Conservation (phyloP, 2,888 invertebrate species). For the Ommatoiulus sabulosus region DNA sequence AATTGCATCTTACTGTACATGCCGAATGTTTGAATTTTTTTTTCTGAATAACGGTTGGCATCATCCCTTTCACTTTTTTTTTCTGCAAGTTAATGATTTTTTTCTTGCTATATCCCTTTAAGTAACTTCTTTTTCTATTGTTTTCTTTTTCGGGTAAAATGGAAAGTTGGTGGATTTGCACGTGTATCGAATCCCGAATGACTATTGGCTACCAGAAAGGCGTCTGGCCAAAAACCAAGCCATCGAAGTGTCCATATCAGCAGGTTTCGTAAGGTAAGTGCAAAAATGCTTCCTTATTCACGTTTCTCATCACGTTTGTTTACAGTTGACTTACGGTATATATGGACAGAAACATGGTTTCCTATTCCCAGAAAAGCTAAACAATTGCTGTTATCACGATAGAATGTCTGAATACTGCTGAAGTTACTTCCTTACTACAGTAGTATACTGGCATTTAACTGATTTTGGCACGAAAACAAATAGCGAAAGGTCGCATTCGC, state of each 20-base stretch:
- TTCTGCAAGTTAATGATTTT: background rate
- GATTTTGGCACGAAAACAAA: too few species aligned
- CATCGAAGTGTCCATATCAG: constrained; percentile 69
- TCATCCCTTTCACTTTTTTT: background rate
- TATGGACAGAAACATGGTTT: background rate
- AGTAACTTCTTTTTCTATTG: constrained; percentile 15
- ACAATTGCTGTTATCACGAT: background rate
- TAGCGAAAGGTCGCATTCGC: too few species aligned
- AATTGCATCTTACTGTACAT: background rate
- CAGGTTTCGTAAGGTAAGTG: constrained; percentile 70
- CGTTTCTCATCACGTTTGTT: constrained; percentile 20
- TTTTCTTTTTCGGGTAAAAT: constrained; percentile 13
- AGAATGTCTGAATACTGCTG: background rate
- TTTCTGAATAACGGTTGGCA: background rate
- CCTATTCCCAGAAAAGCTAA: background rate
- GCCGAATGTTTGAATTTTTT: background rate
- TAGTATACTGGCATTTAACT: too few species aligned
- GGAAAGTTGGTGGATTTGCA: constrained; percentile 70
- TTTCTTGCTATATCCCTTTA: background rate
- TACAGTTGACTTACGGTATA: background rate
- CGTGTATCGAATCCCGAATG: constrained; percentile 70
- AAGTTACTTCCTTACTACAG: too few species aligned
- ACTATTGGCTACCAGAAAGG: constrained; percentile 69
- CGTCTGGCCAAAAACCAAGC: constrained; percentile 70
- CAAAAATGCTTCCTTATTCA: constrained; percentile 12